Evolutionary conservation across 2,888 invertebrate species (phyloP), one percentile per base, ranked within the genome.

Genomic region (Bibio marci): DNA sequence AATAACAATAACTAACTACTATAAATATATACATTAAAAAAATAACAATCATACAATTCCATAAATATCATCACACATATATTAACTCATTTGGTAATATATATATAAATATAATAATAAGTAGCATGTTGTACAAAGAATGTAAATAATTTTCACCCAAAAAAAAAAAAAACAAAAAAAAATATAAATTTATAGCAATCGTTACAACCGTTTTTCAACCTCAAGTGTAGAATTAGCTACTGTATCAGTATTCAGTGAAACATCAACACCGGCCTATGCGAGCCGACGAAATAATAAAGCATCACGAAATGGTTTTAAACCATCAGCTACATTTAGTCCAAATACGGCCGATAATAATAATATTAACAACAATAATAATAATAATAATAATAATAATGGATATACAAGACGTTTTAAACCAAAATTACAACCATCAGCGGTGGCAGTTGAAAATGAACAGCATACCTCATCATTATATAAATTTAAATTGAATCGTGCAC

Each of bases 401-500:
- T 62, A 61, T 44, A 59, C 65, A 10, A 67, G 79, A 46, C 69
- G 74, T 42, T 85, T 76, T 57, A 76, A 81, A 46, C 77, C 80
- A 5, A 77, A 75, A 49, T 62, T 71, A 41, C 70, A 73, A 55
- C 57, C 69, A 44, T 56, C 68, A 42, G 48, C 64, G 10, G 50
- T 57, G 22, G 55, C 70, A 45, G 65, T 69, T 3, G 76, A 76
- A 47, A 64, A 66, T 51, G 62, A 59, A 18, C 56, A 64, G 10
- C 59, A 66, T 33, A 66, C 73, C 5, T 72, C 74, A 30, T 75
- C 76, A 46, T 63, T 80, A 42, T 81, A 80, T 54, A 82, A 83
- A 61, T 78, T 85, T 50, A 87, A 86, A 57, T 62, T 87, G 32
- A 81, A 83, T 52, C 69, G 86, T 34, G 70, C 83, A 12, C 82